phyloP scores from a whole-genome alignment of 2,797 vertebrate genomes.

The Glyptemys insculpta region DNA sequence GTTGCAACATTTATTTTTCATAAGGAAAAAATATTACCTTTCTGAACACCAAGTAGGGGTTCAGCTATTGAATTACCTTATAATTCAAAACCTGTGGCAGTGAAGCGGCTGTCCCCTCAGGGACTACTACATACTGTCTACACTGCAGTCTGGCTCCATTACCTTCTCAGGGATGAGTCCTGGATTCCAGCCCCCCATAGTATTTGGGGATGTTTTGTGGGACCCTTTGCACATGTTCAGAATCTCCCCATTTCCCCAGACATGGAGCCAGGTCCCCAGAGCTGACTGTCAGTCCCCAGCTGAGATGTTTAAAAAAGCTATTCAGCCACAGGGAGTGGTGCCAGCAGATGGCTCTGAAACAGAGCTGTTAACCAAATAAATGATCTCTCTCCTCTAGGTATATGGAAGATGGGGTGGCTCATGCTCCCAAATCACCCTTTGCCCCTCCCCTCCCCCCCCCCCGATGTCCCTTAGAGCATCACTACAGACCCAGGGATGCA shows the following conservation, averaged over 20 bases:
- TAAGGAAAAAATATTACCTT: conserved; percentile 17
- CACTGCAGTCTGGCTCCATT: background rate
- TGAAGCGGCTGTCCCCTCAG: background rate
- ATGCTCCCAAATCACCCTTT: background rate
- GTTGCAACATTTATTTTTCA: conserved; percentile 10
- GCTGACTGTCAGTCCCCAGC: background rate
- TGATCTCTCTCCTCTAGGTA: background rate
- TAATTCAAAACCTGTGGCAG: background rate
- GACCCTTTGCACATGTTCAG: background rate
- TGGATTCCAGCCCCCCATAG: background rate
- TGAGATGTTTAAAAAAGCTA: background rate
- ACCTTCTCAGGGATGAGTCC: background rate
- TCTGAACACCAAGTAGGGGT: background rate
- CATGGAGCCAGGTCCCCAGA: background rate
- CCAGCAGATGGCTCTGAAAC: conserved; percentile 2
- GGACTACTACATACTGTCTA: background rate
- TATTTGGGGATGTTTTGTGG: background rate
- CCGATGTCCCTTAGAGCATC: background rate
- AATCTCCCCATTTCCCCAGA: background rate
- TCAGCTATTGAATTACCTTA: conserved; percentile 3
- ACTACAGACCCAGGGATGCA: background rate
- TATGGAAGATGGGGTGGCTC: background rate
- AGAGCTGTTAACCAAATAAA: background rate
- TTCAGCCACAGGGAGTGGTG: background rate
- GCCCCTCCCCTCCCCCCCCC: background rate